Evolutionary conservation across 2,113 vertebrate species (phyloP), one percentile per base, ranked within the genome.

Genomic region (Proterorhinus semilunaris): DNA sequence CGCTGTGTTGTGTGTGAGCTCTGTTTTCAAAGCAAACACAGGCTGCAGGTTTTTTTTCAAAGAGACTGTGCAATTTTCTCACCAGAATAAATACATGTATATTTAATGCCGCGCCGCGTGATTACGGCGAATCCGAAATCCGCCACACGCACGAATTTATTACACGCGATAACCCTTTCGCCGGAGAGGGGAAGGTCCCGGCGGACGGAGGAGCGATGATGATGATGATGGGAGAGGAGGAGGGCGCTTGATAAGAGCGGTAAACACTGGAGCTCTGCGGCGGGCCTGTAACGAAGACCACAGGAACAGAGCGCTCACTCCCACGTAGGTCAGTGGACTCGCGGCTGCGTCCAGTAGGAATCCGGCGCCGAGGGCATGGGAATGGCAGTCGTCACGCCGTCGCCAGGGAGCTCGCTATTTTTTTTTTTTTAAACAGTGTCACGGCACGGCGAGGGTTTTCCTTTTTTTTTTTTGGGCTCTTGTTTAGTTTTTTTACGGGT

Each of bases 271-370:
- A 85, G 92, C 92, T 93, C 90, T 91, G 85, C 92, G 92, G 91
- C 91, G 92, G 76, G 91, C 87, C 88, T 91, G 27, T 5, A 93
- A 94, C 93, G 93, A 94, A 93, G 90, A 93, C 92, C 92, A 94
- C 90, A 94, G 90, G 85, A 88, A 90, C 85, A 89, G 87, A 82
- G 88, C 86, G 87, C 86, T 92, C 93, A 91, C 94, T 93, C 94
- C 93, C 93, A 92, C 94, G 93, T 93, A 93, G 93, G 93, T 95
- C 95, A 95, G 92, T 95, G 95, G 94, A 95, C 95, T 95, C 93
- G 94, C 94, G 94, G 94, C 94, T 95, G 92, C 94, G 95, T 96
- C 95, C 95, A 96, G 88, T 85, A 95, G 93, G 95, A 96, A 96
- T 98, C 95, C 76, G 77, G 88, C 83, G 2, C 27, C 27, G 27